Conservation (phyloP, 2,113 vertebrate genomes). For the Megaleporinus macrocephalus region DNA sequence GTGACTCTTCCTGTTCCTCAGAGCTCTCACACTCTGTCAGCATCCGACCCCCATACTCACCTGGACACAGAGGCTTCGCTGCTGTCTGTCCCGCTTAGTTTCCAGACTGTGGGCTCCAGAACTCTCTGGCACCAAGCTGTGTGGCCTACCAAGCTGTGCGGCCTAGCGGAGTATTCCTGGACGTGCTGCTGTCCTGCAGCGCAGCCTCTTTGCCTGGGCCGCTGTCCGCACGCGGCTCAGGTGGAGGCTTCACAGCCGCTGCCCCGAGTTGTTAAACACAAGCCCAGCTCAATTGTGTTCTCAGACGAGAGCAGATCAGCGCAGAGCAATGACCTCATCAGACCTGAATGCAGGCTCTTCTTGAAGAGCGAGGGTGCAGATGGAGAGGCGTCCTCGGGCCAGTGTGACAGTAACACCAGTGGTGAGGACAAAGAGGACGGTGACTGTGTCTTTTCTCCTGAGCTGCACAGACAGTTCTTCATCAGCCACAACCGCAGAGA, state of each 20-base stretch:
- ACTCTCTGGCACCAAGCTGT: background rate
- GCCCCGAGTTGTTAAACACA: slow-evolving; percentile 74
- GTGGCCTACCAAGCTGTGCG: background rate
- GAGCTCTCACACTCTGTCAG: background rate
- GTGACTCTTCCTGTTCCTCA: background rate
- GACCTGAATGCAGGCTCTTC: slow-evolving; percentile 43
- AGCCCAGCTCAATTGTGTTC: slow-evolving; percentile 77
- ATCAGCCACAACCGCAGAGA: slow-evolving; percentile 54
- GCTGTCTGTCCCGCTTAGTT: background rate
- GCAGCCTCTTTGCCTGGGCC: background rate
- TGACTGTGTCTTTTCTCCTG: slow-evolving; percentile 64
- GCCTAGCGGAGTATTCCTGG: background rate
- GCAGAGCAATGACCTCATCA: background rate
- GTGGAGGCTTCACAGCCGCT: slow-evolving; percentile 11
- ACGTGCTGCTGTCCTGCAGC: background rate
- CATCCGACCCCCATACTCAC: background rate
- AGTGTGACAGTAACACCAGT: slow-evolving; percentile 35
- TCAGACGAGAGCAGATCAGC: slow-evolving; percentile 53
- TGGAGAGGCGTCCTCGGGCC: slow-evolving; percentile 60
- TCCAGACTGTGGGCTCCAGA: background rate
- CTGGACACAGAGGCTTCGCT: background rate
- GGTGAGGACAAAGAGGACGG: slow-evolving; percentile 43
- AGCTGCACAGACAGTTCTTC: slow-evolving; percentile 71
- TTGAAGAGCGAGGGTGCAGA: slow-evolving; percentile 61
- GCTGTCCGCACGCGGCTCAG: background rate